A percentile compares a stretch with the other conserved stretches of the same genome.
Evolutionary conservation across 2,797 vertebrate species (phyloP).

Genomic region (Leptoclinus maculatus): DNA sequence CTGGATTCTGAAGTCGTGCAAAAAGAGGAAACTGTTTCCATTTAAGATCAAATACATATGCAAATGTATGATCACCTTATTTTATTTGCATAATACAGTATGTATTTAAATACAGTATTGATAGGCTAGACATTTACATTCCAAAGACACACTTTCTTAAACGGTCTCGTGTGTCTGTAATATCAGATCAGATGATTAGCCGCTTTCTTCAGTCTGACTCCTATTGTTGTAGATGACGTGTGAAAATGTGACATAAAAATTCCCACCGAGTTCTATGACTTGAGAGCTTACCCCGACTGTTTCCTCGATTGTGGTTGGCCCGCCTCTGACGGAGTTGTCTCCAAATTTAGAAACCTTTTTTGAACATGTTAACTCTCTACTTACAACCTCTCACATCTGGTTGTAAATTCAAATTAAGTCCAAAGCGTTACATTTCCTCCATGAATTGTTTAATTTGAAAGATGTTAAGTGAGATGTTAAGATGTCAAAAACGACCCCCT

Average conservation of each 20-base stretch:
- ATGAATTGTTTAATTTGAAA: not conserved
- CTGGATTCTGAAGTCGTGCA: constrained; percentile 17
- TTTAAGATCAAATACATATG: constrained; percentile 40
- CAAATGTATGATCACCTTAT: not conserved
- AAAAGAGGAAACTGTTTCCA: constrained; percentile 9
- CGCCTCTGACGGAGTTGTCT: constrained; percentile 42
- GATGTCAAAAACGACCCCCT: too few species aligned
- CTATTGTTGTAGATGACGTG: constrained; percentile 25
- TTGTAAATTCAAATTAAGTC: not conserved
- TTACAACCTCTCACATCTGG: not conserved
- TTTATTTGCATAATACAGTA: constrained; percentile 1
- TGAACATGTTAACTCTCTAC: not conserved
- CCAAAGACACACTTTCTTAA: constrained; percentile 22
- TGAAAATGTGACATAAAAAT: constrained; percentile 41
- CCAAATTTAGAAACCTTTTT: constrained; percentile 50
- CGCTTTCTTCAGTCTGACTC: constrained; percentile 5
- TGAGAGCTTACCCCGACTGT: constrained; percentile 22
- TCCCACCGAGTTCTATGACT: constrained; percentile 28
- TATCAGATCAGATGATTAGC: constrained; percentile 42
- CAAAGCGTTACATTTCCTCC: not conserved
- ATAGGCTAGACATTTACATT: constrained; percentile 20
- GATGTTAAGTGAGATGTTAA: too few species aligned
- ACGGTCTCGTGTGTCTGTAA: constrained; percentile 9
- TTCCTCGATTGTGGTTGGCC: constrained; percentile 31
- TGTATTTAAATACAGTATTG: constrained; percentile 25